A percentile compares a stretch with the other conserved stretches of the same genome.
These are phyloP conservation scores for Lateolabrax maculatus DNA, from an alignment of 2,797 vertebrate species.

Conservation along the genomic window DNA sequence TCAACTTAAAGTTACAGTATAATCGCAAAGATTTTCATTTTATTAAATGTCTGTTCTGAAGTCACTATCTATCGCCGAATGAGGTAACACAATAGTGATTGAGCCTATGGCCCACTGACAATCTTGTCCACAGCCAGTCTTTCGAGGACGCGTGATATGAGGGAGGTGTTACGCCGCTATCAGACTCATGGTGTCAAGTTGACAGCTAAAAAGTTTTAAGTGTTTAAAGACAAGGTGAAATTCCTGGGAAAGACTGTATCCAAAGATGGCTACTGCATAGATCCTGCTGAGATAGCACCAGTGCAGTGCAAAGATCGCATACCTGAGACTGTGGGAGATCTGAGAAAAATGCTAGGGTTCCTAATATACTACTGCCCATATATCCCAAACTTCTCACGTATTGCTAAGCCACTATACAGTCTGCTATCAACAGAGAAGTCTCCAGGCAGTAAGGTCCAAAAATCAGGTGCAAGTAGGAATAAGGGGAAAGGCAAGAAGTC, in stretches of 20 bases:
- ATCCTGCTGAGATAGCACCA: conserved; percentile 27
- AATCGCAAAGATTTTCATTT: too few relatives aligned
- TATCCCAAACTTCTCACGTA: conserved; percentile 36
- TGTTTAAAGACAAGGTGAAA: conserved; percentile 35
- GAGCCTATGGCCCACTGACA: too few relatives aligned
- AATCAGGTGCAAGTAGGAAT: not conserved
- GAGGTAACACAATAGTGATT: too few relatives aligned
- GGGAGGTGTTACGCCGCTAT: conserved; percentile 23
- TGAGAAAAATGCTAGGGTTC: conserved; percentile 28
- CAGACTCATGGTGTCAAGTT: conserved; percentile 42
- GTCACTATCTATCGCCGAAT: too few relatives aligned
- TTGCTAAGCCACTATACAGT: conserved; percentile 9
- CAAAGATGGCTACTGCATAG: conserved; percentile 35
- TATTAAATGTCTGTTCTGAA: too few relatives aligned
- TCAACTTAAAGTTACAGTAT: too few relatives aligned
- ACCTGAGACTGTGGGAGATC: conserved; percentile 28
- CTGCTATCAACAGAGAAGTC: conserved; percentile 3
- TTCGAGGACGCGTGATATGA: conserved; percentile 38
- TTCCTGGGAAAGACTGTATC: conserved; percentile 38
- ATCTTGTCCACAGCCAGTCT: conserved; percentile 33
- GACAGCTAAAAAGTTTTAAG: conserved; percentile 31
- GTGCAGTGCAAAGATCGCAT: conserved; percentile 7
- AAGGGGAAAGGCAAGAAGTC: not conserved
- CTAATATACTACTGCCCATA: conserved; percentile 25
- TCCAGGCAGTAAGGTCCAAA: too few relatives aligned